phyloP scores from a whole-genome alignment of 2,113 vertebrate genomes.

The Neolamprologus cancellatus region DNA sequence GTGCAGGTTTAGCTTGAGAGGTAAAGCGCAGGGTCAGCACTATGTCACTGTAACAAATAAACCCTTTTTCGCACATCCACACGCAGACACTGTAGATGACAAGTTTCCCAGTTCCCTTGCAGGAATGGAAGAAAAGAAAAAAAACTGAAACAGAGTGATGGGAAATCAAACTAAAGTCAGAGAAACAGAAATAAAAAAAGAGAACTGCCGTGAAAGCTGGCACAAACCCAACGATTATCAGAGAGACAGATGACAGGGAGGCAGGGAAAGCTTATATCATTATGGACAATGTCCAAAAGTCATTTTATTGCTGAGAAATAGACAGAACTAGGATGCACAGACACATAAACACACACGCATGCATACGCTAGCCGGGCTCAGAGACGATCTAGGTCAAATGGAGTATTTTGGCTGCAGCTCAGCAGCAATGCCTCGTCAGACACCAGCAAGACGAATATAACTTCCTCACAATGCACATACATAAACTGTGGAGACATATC shows the following conservation, averaged over 20 bases:
- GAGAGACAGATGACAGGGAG: constrained; percentile 12
- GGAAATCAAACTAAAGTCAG: neutral
- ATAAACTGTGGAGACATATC: neutral
- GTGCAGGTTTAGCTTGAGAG: neutral
- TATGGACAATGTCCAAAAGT: constrained; percentile 18
- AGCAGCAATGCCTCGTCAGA: constrained; percentile 22
- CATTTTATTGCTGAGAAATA: constrained; percentile 6
- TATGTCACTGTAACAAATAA: constrained; percentile 1
- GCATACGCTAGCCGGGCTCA: neutral
- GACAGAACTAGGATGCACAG: neutral
- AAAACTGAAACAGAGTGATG: neutral
- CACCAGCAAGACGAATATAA: constrained; percentile 10
- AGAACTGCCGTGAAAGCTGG: neutral
- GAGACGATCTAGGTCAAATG: constrained; percentile 39
- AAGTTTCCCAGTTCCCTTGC: neutral
- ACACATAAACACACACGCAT: neutral
- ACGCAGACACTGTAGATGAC: neutral
- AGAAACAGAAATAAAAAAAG: neutral
- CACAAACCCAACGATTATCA: neutral
- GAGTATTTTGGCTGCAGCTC: constrained; percentile 37
- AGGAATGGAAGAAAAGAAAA: neutral
- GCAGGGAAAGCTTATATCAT: constrained; percentile 30
- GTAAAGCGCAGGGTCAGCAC: neutral
- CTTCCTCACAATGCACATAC: neutral
- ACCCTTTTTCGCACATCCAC: neutral